Percentiles rank a stretch among this genome's conserved stretches.
Conservation (phyloP, 1,140 invertebrate species). For the Apolygus lucorum region DNA sequence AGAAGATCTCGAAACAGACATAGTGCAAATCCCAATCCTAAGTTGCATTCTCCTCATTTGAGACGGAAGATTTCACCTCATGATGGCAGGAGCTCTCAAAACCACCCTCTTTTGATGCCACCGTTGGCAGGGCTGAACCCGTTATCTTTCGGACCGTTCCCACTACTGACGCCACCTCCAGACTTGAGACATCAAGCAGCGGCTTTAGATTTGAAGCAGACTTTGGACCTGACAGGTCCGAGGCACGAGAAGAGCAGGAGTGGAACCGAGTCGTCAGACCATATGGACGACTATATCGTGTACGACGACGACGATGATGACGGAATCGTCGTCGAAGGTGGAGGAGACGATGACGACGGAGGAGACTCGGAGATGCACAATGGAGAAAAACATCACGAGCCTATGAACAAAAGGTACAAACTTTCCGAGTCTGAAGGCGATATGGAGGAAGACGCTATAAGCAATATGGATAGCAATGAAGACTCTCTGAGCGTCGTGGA, state of each 20-base stretch:
- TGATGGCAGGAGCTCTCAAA: conserved; percentile 77
- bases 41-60: conserved; percentile 90
- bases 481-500: conserved; percentile 54
- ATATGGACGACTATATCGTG: conserved; percentile 43
- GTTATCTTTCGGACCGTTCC: conserved; percentile 64
- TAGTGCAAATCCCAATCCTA: conserved; percentile 96
- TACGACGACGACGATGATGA: conserved; percentile 53
- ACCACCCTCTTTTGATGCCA: conserved; percentile 67
- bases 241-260: conserved; percentile 41
- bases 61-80: conserved; percentile 86
- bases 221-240: conserved; percentile 46
- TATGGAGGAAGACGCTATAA: conserved; percentile 52
- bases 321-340: conserved; percentile 50
- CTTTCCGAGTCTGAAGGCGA: conserved; percentile 49
- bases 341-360: conserved; percentile 54
- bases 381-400: conserved; percentile 48
- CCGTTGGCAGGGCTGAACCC: conserved; percentile 57
- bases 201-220: conserved; percentile 58
- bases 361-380: conserved; percentile 36
- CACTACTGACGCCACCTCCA: conserved; percentile 59
- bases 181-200: conserved; percentile 54
- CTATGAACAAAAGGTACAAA: conserved; percentile 55
- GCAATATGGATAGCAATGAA: conserved; percentile 63
- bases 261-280: conserved; percentile 28
- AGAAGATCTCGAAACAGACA: conserved; percentile 90